Conservation (phyloP, 2,888 invertebrate species). For the Aethes cnicana region DNA sequence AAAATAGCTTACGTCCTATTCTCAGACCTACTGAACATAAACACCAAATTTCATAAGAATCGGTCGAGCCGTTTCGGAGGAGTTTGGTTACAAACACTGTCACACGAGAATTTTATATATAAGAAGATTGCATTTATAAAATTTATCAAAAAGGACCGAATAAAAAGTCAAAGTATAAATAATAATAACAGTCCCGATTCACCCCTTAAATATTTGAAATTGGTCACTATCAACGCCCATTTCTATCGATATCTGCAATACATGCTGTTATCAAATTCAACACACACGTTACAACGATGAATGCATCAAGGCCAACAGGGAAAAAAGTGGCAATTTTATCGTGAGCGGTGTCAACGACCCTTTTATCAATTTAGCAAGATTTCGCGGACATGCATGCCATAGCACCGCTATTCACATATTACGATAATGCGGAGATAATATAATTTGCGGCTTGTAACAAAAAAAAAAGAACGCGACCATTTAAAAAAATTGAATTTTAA, state of each 20-base stretch:
- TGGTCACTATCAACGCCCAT: slow-evolving; percentile 1
- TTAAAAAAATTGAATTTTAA: background rate
- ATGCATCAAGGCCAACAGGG: slow-evolving; percentile 30
- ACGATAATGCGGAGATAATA: slow-evolving; percentile 18
- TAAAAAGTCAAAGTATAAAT: too few species aligned
- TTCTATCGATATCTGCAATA: slow-evolving; percentile 37
- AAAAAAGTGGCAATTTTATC: slow-evolving; percentile 56
- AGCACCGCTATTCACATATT: slow-evolving; percentile 13
- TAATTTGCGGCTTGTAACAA: slow-evolving; percentile 15
- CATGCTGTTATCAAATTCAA: slow-evolving; percentile 25
- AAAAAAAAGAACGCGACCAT: background rate
- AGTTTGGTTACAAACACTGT: too few species aligned
- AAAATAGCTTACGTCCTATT: too few species aligned
- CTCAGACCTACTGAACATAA: too few species aligned
- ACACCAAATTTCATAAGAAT: too few species aligned
- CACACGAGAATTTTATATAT: too few species aligned
- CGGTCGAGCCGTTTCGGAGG: too few species aligned
- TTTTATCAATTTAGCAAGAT: slow-evolving; percentile 67
- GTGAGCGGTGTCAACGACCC: slow-evolving; percentile 60
- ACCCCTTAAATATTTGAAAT: too few species aligned
- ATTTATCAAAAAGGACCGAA: too few species aligned
- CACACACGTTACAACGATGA: slow-evolving; percentile 12
- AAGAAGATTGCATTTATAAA: background rate
- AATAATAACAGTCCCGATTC: too few species aligned
- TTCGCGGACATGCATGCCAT: slow-evolving; percentile 52